These are phyloP conservation scores for Brachionus rotundiformis DNA, from an alignment of 1,140 invertebrate genomes.

Conservation along the genomic window DNA sequence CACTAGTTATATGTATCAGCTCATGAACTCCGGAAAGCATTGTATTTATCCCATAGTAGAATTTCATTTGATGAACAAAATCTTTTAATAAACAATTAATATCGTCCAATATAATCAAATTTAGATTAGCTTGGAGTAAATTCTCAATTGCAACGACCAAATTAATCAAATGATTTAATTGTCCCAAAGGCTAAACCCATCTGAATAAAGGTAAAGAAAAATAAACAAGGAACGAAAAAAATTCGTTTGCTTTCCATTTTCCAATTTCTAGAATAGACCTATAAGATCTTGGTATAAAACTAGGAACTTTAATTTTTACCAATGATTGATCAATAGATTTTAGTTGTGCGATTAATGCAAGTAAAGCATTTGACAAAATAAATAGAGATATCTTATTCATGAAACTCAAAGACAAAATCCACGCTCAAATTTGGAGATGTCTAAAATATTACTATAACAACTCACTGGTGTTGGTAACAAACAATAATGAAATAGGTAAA, in stretches of 20 bases:
- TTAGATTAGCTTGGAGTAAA: background rate
- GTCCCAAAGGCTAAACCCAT: background rate
- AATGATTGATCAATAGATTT: background rate
- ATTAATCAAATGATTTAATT: constrained; percentile 3
- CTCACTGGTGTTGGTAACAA: too few species aligned
- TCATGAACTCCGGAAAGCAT: constrained; percentile 30
- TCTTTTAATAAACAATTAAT: constrained; percentile 34
- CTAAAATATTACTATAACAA: too few species aligned
- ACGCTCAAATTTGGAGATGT: too few species aligned
- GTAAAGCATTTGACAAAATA: too few species aligned
- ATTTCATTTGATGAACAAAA: background rate
- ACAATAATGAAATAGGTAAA: too few species aligned
- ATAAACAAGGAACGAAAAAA: background rate
- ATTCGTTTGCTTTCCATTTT: constrained; percentile 10
- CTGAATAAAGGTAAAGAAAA: background rate
- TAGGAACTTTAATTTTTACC: background rate
- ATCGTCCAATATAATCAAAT: background rate
- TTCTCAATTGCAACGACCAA: background rate
- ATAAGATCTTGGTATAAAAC: background rate
- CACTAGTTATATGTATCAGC: background rate
- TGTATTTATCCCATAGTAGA: background rate
- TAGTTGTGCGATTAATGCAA: too few species aligned
- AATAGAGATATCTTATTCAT: too few species aligned
- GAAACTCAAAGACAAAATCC: too few species aligned
- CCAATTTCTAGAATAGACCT: background rate